These are phyloP conservation scores for Rhinolophus sinicus DNA, from an alignment of 2,113 vertebrate genomes.

Conservation along the genomic window DNA sequence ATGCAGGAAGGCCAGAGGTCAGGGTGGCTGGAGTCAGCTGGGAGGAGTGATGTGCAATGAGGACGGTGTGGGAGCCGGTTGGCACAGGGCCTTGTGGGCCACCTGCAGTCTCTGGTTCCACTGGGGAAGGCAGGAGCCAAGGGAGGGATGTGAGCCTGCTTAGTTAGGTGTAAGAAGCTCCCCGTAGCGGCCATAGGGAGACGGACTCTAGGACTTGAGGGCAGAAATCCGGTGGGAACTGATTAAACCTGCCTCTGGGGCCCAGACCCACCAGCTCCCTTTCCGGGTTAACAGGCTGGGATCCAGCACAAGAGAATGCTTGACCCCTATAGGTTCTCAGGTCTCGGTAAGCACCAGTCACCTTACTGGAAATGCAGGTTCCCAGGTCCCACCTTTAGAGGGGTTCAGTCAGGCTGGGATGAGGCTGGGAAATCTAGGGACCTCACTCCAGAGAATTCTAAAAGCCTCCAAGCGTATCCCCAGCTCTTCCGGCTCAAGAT, in stretches of 20 bases:
- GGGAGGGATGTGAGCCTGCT: neutral
- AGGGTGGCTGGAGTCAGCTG: neutral
- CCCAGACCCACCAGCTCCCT: neutral
- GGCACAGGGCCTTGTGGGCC: neutral
- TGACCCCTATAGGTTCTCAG: neutral
- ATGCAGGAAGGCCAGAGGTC: neutral
- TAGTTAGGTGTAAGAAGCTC: neutral
- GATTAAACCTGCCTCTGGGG: neutral
- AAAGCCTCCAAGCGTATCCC: neutral
- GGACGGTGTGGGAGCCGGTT: neutral
- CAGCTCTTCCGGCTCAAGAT: neutral
- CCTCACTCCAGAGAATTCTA: neutral
- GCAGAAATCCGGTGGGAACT: fast-evolving
- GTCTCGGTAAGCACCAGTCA: neutral
- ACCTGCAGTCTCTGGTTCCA: neutral
- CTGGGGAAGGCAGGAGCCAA: neutral
- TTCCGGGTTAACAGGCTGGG: neutral
- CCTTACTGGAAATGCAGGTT: neutral
- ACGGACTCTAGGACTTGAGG: fast-evolving
- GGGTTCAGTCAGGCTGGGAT: neutral
- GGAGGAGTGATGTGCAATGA: neutral
- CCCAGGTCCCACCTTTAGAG: neutral
- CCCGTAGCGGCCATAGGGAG: neutral
- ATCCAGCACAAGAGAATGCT: neutral
- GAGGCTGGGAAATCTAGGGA: neutral